These are phyloP conservation scores for Coracias cyanogaster DNA, from an alignment of 2,797 vertebrate genomes.

Conservation along the genomic window DNA sequence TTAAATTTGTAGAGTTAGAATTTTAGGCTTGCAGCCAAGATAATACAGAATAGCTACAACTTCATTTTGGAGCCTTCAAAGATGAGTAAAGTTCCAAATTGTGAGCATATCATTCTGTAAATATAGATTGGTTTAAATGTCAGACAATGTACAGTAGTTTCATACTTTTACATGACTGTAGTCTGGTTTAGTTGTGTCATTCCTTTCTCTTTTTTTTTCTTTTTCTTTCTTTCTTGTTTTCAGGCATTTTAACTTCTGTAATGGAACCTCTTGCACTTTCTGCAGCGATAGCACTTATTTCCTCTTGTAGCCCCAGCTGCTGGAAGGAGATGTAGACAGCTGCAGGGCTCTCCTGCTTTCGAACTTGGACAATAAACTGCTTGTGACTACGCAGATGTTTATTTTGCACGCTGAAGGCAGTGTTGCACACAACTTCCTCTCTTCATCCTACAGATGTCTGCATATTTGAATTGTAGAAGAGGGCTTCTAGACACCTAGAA, in stretches of 20 bases:
- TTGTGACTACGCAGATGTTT: background rate
- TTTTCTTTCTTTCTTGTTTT: background rate
- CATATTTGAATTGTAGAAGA: constrained; percentile 22
- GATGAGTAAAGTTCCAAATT: background rate
- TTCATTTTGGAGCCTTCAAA: background rate
- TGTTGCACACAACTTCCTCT: background rate
- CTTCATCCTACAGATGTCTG: constrained; percentile 1
- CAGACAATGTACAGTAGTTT: background rate
- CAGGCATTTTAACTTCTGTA: background rate
- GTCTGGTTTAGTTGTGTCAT: background rate
- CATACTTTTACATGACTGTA: background rate
- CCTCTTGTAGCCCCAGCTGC: background rate
- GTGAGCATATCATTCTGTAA: background rate
- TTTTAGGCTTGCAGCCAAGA: background rate
- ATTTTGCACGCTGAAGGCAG: constrained; percentile 11
- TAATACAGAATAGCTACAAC: background rate
- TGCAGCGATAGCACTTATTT: background rate
- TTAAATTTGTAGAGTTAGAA: background rate
- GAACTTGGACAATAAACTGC: background rate
- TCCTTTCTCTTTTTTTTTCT: background rate
- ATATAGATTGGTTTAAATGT: background rate
- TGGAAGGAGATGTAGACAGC: constrained; percentile 17
- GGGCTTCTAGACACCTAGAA: constrained; percentile 8
- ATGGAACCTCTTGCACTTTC: background rate
- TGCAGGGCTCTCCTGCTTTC: constrained; percentile 21